Evolutionary conservation across 1,140 invertebrate genomes (phyloP), one percentile per base, ranked within the genome.

Genomic region (Calephelis nemesis): DNA sequence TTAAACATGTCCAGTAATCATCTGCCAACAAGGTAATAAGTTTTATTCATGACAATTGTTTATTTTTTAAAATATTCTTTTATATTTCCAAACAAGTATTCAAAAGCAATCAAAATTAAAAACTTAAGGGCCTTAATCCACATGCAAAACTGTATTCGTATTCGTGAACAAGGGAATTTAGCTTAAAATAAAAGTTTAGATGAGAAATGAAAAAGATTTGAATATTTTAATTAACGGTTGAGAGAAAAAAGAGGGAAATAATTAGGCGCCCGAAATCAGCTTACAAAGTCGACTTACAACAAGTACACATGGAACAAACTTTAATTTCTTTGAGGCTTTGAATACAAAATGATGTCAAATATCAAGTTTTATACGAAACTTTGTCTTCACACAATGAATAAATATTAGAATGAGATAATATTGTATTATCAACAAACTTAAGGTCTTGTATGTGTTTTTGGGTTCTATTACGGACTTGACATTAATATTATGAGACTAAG

Each of bases 201-300:
- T 54, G 52, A 54, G 52, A 54, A 54, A 54, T 54, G 52, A 54
- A 10, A 54, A 54, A 54, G 54, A 58, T 58, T 58, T 58, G 54
- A 58, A 58, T 58, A 58, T 58, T 58, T 58, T 58, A 58, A 58
- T 58, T 58, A 58, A 58, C 54, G 30, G 19, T 58, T 58, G 54
- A 58, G 54, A 30, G 54, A 58, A 58, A 58, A 58, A 58, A 15
- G 19, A 9, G 54, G 54, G 30, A 58, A 58, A 58, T 58, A 58
- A 58, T 58, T 58, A 58, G 54, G 54, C 54, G 54, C 54, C 54
- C 19, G 15, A 54, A 54, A 54, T 54, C 52, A 54, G 52, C 52
- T 54, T 54, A 54, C 19, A 10, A 54, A 54, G 52, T 54, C 52
- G 52, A 54, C 52, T 54, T 54, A 54, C 52, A 54, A 54, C 52